phyloP scores from a whole-genome alignment of 2,888 invertebrate genomes.

The Athripsodes cinereus region DNA sequence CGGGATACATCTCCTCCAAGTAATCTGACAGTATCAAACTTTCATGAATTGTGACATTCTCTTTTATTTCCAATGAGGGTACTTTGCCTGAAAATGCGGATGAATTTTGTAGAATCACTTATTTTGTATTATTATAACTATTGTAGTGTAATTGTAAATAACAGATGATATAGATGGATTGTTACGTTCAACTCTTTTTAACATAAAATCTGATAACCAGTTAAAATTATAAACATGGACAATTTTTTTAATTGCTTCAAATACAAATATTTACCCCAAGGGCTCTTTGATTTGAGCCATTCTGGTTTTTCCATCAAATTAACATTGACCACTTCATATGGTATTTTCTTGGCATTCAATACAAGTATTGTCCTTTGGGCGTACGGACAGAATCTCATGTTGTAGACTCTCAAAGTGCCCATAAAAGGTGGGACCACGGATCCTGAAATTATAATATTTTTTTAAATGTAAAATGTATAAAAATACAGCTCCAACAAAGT shows the following conservation, averaged over 20 bases:
- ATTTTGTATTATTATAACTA: too few relatives aligned
- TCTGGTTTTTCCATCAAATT: constrained; percentile 74
- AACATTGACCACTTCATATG: constrained; percentile 69
- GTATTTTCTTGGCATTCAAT: constrained; percentile 70
- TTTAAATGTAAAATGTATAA: too few relatives aligned
- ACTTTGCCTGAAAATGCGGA: constrained; percentile 53
- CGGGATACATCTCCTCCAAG: constrained; percentile 71
- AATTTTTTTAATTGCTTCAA: too few relatives aligned
- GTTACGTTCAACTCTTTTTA: too few relatives aligned
- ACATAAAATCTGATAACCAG: too few relatives aligned
- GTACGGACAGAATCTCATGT: constrained; percentile 81
- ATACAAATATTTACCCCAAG: constrained; percentile 38
- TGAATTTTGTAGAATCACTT: too few relatives aligned
- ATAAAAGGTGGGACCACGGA: constrained; percentile 56
- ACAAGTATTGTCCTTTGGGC: constrained; percentile 71
- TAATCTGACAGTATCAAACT: constrained; percentile 74
- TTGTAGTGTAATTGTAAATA: too few relatives aligned
- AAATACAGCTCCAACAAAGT: too few relatives aligned
- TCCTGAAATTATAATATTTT: constrained; percentile 42
- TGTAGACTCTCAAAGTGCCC: constrained; percentile 67
- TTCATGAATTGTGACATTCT: constrained; percentile 68
- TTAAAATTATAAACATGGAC: too few relatives aligned
- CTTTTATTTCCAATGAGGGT: constrained; percentile 67
- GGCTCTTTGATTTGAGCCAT: constrained; percentile 65
- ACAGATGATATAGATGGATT: too few relatives aligned